Evolutionary conservation across 2,888 invertebrate genomes (phyloP).

Genomic region (Cancer borealis): DNA sequence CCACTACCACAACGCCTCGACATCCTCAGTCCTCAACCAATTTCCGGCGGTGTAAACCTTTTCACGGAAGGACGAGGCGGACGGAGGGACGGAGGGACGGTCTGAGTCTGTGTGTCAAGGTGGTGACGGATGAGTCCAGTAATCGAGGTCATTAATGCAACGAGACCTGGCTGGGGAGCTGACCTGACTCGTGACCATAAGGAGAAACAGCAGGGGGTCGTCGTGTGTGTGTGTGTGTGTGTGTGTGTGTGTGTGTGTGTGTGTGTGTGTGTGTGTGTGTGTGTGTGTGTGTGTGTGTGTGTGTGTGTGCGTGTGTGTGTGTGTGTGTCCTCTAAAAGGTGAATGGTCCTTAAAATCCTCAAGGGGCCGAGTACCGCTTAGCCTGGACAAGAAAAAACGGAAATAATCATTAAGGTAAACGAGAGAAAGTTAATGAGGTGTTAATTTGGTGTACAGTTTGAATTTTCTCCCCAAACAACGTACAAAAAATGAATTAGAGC

Average conservation of each 20-base stretch:
- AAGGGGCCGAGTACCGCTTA: neutral
- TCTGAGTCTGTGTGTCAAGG: constrained; percentile 56
- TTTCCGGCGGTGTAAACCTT: constrained; percentile 56
- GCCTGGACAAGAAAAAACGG: neutral
- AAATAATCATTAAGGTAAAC: neutral
- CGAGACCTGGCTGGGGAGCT: constrained; percentile 53
- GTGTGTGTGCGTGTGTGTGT: neutral
- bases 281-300: neutral
- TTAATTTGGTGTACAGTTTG: neutral
- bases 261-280: neutral
- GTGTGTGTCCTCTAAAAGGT: neutral
- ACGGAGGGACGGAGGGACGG: constrained; percentile 22
- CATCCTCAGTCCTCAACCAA: constrained; percentile 35
- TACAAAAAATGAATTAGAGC: neutral
- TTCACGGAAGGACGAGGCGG: neutral
- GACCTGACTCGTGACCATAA: constrained; percentile 46
- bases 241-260: no score
- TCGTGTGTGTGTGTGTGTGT: neutral
- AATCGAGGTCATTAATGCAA: constrained; percentile 74
- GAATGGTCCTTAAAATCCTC: neutral
- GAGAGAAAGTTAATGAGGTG: neutral
- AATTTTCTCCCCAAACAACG: neutral
- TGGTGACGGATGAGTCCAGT: constrained; percentile 62
- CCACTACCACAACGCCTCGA: neutral
- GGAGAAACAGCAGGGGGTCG: neutral